Base-by-base conservation (phyloP, 1,140 invertebrate species). In the Geopemphigus sp. region DNA sequence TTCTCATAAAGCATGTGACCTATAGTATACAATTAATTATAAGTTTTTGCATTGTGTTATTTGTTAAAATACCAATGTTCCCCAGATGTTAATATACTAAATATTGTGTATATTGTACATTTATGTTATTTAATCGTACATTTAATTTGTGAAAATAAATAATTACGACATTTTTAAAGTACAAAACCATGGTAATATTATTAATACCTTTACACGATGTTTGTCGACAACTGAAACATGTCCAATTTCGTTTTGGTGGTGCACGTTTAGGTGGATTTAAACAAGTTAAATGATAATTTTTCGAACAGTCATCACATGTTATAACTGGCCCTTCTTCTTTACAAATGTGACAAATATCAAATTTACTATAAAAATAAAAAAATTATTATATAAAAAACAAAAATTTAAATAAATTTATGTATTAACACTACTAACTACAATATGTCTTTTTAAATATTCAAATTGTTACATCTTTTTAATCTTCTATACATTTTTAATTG, bases 181-280 rank as follows among this genome's bases (percentile, higher is more conserved):
- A 4, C 3, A 39, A 39, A 39, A 39, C 32, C 32, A 50, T 12
- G 12, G 47, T 24, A 68, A 66, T 66, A 5, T 6, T 47, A 68
- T 47, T 15, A 39, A 47, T 81, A 81, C 80, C 80, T 81, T 73
- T 81, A 80, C 81, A 82, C 24, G 80, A 74, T 61, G 70, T 81
- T 32, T 81, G 80, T 39, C 80, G 68, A 84, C 91, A 92, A 29
- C 85, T 84, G 24, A 85, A 84, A 84, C 90, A 91, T 15, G 84
- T 85, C 90, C 90, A 92, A 45, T 86, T 85, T 45, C 89, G 88
- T 80, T 89, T 85, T 0, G 90, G 90, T 10, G 87, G 84, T 81
- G 89, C 87, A 61, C 86, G 84, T 19, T 91, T 81, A 1, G 89
- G 88, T 24, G 90, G 90, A 73, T 87, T 86, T 22, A 89, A 84